Evolutionary conservation across 2,113 vertebrate species (phyloP).

Genomic region (Prunella fulvescens): DNA sequence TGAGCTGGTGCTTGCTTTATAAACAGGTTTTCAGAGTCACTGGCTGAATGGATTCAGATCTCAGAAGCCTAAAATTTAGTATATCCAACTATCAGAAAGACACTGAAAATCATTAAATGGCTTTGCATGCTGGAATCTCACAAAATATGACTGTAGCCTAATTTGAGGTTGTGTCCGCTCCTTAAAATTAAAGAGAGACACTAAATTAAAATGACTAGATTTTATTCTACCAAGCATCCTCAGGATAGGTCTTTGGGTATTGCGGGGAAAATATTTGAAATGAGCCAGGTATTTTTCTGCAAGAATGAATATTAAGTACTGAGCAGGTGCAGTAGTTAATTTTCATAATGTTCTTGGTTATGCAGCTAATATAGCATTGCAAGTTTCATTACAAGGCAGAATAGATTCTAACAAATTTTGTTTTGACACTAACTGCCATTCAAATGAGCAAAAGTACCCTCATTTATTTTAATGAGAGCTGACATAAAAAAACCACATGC

Average conservation of each 20-base stretch:
- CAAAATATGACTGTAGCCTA: neutral
- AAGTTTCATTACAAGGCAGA: slow-evolving; percentile 56
- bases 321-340: slow-evolving; percentile 58
- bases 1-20: neutral
- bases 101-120: neutral
- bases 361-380: slow-evolving; percentile 42
- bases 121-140: neutral
- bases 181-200: neutral
- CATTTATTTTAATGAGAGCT: slow-evolving; percentile 42
- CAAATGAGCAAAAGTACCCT: slow-evolving; percentile 25
- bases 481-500: neutral
- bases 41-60: neutral
- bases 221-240: neutral
- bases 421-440: slow-evolving; percentile 64
- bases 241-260: neutral
- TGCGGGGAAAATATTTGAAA: neutral
- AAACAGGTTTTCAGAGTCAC: neutral
- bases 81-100: neutral
- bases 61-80: neutral
- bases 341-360: slow-evolving; percentile 54
- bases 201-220: neutral
- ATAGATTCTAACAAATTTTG: slow-evolving; percentile 46
- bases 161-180: neutral
- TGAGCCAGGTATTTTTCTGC: neutral
- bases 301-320: slow-evolving; percentile 28